Evolutionary conservation across 2,888 invertebrate genomes (phyloP), one percentile per base, ranked within the genome.

Genomic region (Sinohyriopsis cumingii): DNA sequence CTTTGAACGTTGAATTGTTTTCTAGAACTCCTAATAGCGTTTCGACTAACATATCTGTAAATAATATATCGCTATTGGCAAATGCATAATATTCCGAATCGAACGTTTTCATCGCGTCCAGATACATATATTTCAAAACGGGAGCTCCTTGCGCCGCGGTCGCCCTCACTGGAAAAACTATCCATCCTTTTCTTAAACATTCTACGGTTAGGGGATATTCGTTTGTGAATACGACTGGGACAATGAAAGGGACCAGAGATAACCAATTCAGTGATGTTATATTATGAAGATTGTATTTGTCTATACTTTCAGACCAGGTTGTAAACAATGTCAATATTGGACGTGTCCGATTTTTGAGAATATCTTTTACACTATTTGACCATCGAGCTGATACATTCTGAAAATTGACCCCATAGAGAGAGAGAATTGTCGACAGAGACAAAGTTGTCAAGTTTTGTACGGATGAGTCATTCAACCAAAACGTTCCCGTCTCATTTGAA

Each of bases 11-110:
- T 22, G 70, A 54, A 59, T 67, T 62, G 45, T 63, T 69, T 25
- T 71, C 68, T 7, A 68, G 57, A 15, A 80, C 55, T n/a, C 75
- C 67, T 12, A 70, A 25, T 33, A 85, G 65, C 5, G 82, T 84
- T 28, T 74, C 71, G 20, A 83, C 56, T 6, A 85, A 63, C 2
- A 66, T 71, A n/a, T 79, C 74, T 33, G 82, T 84, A 66, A 82
- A 86, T 18, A 87, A 69, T 22, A 86, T 83, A 75, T 87, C 87
- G 12, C 84, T 84, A 68, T 87, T 87, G 20, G 80, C 75, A 65
- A 78, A 86, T 18, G 80, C 85, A 69, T 85, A 86, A 71, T 83
- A 84, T 19, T 73, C 70, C 9, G 83, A 78, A 55, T 80, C 81
- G 64, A 78, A 82, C 5, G 71, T 72, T 6, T 71, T 64, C 75